Base-by-base conservation (phyloP, 2,113 vertebrate genomes). In the Phaethon lepturus region DNA sequence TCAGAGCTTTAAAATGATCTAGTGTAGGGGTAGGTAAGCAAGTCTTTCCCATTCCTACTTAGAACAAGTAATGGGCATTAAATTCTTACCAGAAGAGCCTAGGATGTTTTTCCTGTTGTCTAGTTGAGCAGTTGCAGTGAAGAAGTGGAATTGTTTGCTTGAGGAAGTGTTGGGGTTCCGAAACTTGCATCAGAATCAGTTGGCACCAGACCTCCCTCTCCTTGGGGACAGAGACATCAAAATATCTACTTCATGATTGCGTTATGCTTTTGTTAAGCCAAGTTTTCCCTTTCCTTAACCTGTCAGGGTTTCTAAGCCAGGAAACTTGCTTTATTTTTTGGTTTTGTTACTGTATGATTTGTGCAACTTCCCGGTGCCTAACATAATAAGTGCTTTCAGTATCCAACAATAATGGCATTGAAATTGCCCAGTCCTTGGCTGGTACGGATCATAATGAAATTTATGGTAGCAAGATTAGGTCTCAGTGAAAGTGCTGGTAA, bases 121-220 rank as follows among this genome's bases (percentile, higher is more conserved):
- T 58, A 35, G 2, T 44, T 88, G 38, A 66, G 44, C 28, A 69
- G 33, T 71, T 86, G 38, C 63, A 45, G 15, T 12, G 28, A 71
- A 88, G 58, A 91, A 81, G 23, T 59, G 20, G 28, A 92, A 29
- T 88, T 88, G 29, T 83, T 95, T 79, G 6, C 40, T 3, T 49
- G 40, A 9, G 45, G 26, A 50, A 79, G 17, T 0, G 0, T 18
- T 78, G 33, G 9, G 15, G 6, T 38, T 88, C 20, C 15, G 17
- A 89, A 86, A 63, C 29, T 59, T 84, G 7, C 0, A 0, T 81
- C 25, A 33, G 63, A 69, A 75, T 47, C 26, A 14, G 1, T 1
- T 74, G 76, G 29, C 2, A 1, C 50, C 31, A 62, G 42, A 58
- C 12, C 17, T 73, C 18, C 13, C 17, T 71, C 40, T 80, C 42